Conservation (phyloP, 2,888 invertebrate genomes). For the Heliothis peltigera region DNA sequence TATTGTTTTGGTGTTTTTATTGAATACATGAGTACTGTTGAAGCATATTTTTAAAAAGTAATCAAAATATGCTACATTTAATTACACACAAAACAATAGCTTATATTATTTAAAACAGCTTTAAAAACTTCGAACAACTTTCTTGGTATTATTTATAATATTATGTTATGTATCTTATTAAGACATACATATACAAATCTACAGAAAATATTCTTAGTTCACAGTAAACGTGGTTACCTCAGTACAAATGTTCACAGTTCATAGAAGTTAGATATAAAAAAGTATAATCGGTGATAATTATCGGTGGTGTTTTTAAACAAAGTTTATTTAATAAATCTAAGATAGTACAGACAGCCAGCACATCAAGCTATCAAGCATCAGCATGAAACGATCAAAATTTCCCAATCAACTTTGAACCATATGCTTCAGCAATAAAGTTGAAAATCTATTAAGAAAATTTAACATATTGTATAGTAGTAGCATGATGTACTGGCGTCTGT, state of each 20-base stretch:
- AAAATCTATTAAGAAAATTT: too few relatives aligned
- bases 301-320: constrained; percentile 50
- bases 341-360: too few relatives aligned
- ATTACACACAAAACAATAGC: constrained; percentile 6
- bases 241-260: constrained; percentile 10
- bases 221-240: constrained; percentile 30
- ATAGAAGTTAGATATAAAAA: constrained; percentile 21
- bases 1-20: constrained; percentile 11
- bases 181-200: constrained; percentile 27
- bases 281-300: constrained; percentile 45
- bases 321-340: constrained; percentile 22
- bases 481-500: too few relatives aligned
- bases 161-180: too few relatives aligned
- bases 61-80: constrained; percentile 4
- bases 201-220: constrained; percentile 17
- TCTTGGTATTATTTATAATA: constrained; percentile 6
- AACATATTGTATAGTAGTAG: too few relatives aligned
- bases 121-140: constrained; percentile 8
- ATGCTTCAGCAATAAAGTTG: too few relatives aligned
- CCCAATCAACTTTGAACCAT: too few relatives aligned
- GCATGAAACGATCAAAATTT: too few relatives aligned
- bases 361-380: too few relatives aligned
- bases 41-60: not conserved
- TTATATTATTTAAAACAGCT: constrained; percentile 29
- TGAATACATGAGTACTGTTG: constrained; percentile 15